Evolutionary conservation across 1,140 invertebrate species (phyloP).

Genomic region (Melanaphis sacchari): DNA sequence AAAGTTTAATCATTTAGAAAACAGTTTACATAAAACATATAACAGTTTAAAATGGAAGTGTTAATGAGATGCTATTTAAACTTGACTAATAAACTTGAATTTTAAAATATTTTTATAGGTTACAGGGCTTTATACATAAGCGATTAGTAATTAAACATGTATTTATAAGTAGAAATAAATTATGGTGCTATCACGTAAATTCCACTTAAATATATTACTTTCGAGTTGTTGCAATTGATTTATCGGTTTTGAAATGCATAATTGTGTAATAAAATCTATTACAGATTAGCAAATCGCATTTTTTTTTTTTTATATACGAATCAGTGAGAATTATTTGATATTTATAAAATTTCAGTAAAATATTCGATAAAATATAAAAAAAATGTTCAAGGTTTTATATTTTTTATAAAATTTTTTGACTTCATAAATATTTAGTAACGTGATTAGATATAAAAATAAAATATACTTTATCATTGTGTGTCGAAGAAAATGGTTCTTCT

Average conservation of each 20-base stretch:
- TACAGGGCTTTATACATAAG: background rate
- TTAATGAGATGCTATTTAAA: background rate
- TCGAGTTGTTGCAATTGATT: background rate
- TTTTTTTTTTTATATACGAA: background rate
- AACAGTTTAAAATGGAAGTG: background rate
- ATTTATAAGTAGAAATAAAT: background rate
- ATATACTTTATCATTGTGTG: background rate
- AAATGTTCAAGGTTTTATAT: background rate
- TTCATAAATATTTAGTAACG: conserved; percentile 32
- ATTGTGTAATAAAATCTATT: conserved; percentile 8
- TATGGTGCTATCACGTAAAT: background rate
- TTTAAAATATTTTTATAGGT: background rate
- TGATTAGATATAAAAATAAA: background rate
- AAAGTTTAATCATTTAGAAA: conserved; percentile 4
- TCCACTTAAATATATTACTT: background rate
- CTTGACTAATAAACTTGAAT: background rate
- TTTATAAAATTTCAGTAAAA: background rate
- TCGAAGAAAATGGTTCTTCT: background rate
- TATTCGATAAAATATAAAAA: background rate
- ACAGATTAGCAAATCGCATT: background rate
- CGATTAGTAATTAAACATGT: background rate
- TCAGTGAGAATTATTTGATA: background rate
- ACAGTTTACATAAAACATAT: background rate
- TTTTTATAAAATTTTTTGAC: background rate
- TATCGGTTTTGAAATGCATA: background rate